Evolutionary conservation across 2,113 vertebrate genomes (phyloP), one percentile per base, ranked within the genome.

Genomic region (Holacanthus passer): DNA sequence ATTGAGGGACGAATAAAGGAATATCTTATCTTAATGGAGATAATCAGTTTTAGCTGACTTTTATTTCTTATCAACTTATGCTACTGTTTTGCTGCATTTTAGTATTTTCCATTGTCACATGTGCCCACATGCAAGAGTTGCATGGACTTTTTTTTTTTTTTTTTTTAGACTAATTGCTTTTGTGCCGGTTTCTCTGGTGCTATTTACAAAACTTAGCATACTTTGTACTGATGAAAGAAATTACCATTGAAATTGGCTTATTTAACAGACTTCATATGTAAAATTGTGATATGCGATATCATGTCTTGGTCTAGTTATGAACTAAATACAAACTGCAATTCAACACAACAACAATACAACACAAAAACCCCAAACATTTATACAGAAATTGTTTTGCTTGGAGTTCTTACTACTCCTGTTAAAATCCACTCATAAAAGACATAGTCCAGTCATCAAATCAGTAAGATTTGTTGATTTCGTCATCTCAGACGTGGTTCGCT

Each of bases 401-500:
- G 35, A 48, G 24, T 59, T 52, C 14, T 3, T 32, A 47, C 13
- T 50, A 16, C 6, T 43, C 8, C 7, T 35, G 31, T 52, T 52
- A 16, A 71, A 55, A 71, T 56, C 13, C 7, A 39, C 48, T 53
- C 14, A 24, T 56, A 13, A 24, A 37, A 53, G 22, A n/a, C n/a
- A n/a, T 24, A 53, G 27, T 69, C 48, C 31, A 31, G 19, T 31
- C 22, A 24, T 41, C 35, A n/a, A 37, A 39, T 68, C 11, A 9
- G 3, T 17, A 37, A 71, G 48, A 55, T 55, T 43, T 76, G 50
- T 66, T 45, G 35, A 37, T 68, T 32, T 56, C 16, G 29, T 20
- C 27, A 45, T 10, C 9, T 79, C 75, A 32, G 41, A 31, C 29
- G 12, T 63, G 55, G 27, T 75, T 75, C 37, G 48, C 43, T 58